These are phyloP conservation scores for Smutsia temminckii DNA, from an alignment of 2,797 vertebrate genomes.

Conservation along the genomic window DNA sequence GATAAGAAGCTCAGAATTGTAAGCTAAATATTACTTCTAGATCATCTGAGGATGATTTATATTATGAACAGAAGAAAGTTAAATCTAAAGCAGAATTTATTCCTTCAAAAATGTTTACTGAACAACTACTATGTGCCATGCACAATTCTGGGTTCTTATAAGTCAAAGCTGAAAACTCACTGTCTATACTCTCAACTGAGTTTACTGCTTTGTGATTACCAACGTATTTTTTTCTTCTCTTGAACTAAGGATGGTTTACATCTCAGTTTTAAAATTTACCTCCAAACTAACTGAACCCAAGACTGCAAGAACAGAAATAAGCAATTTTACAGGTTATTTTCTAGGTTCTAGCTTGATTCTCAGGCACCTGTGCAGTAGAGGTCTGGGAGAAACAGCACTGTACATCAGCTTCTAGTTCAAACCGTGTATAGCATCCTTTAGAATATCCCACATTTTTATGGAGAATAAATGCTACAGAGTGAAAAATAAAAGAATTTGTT, in stretches of 20 bases:
- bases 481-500: background rate
- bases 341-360: background rate
- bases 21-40: background rate
- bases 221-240: background rate
- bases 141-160: background rate
- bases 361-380: background rate
- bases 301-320: background rate
- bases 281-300: background rate
- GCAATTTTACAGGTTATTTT: background rate
- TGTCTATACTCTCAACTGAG: background rate
- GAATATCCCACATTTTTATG: background rate
- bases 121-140: background rate
- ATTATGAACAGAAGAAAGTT: background rate
- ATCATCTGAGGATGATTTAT: constrained; percentile 12
- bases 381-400: background rate
- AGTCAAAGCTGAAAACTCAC: background rate
- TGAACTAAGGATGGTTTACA: background rate
- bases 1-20: constrained; percentile 1
- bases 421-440: background rate
- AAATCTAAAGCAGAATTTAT: background rate
- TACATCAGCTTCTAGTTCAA: background rate
- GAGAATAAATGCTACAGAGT: background rate
- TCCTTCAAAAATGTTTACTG: background rate
- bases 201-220: background rate
- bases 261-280: background rate